Evolutionary conservation across 2,797 vertebrate species (phyloP).

Genomic region (Podargus strigoides): DNA sequence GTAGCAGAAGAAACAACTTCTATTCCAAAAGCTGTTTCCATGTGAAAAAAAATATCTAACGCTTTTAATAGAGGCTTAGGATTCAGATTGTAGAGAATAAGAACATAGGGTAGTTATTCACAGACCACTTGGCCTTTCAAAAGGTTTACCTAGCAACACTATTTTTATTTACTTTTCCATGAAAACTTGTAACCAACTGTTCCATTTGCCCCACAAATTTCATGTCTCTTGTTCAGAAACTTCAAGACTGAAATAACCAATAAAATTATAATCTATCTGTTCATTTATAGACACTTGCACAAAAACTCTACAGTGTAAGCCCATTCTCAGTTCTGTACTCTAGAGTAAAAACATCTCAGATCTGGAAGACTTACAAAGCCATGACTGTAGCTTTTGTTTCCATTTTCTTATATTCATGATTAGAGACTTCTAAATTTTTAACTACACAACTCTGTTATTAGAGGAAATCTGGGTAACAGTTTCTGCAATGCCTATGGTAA

Average conservation of each 20-base stretch:
- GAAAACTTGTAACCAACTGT: not conserved
- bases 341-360: not conserved
- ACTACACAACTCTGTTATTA: not conserved
- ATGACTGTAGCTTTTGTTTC: not conserved
- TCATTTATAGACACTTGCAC: not conserved
- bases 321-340: not conserved
- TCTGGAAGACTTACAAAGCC: not conserved
- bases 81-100: not conserved
- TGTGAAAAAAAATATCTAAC: not conserved
- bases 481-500: not conserved
- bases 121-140: not conserved
- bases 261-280: not conserved
- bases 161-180: not conserved
- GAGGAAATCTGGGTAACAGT: not conserved
- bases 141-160: not conserved
- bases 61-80: not conserved
- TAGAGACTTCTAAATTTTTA: not conserved
- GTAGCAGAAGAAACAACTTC: not conserved
- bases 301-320: not conserved
- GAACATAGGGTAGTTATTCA: not conserved
- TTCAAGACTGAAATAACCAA: not conserved
- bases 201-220: not conserved
- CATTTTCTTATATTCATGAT: not conserved
- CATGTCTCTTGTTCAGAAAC: not conserved
- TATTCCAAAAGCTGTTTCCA: not conserved